phyloP scores from a whole-genome alignment of 1,140 invertebrate species.

The Trachymyrmex septentrionalis region DNA sequence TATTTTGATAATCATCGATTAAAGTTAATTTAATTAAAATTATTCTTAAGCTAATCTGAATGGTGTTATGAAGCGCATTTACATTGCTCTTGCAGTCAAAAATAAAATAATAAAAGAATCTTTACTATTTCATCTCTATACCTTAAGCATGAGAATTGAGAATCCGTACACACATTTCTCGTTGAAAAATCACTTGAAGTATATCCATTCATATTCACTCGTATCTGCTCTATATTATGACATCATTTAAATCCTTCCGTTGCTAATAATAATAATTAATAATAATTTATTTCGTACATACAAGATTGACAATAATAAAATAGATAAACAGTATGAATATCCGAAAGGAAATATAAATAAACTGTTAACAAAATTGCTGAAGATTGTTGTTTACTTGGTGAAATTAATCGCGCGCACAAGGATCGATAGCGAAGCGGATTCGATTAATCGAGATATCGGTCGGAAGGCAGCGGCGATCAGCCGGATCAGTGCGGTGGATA shows the following conservation, averaged over 20 bases:
- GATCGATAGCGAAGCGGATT: constrained; percentile 8
- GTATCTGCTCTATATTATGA: no score
- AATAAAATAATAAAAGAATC: background rate
- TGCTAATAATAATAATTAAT: background rate
- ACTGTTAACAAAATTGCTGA: background rate
- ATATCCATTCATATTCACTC: background rate
- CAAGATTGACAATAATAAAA: background rate
- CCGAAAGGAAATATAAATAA: background rate
- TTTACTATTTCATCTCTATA: background rate
- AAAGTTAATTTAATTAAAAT: no score
- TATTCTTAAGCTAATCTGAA: no score
- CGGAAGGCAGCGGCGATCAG: background rate
- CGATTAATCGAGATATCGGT: constrained; percentile 14
- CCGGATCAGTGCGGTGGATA: no score
- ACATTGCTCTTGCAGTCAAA: background rate
- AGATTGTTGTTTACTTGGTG: background rate
- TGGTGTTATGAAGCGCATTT: background rate
- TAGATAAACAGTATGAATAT: background rate
- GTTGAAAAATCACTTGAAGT: background rate
- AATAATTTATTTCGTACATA: background rate
- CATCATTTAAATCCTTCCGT: no score
- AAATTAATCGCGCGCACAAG: background rate
- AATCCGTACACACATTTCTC: background rate
- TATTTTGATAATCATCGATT: background rate
- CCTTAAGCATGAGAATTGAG: background rate